A percentile compares a stretch with the other conserved stretches of the same genome.
phyloP scores from a whole-genome alignment of 2,888 invertebrate species.

The Drosophila anceps region DNA sequence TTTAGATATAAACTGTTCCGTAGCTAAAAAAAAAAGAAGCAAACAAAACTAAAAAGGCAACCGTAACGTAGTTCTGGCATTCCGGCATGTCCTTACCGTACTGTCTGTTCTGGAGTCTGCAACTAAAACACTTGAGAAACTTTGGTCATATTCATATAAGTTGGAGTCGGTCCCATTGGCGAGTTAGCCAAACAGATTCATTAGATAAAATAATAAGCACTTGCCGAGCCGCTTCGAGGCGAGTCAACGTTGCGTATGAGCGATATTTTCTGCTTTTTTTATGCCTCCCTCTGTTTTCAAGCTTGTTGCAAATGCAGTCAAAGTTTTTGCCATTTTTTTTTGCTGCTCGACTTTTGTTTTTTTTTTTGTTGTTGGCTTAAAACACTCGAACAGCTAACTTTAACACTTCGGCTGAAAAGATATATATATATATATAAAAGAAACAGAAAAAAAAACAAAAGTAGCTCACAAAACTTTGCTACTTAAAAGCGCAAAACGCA shows the following conservation, averaged over 20 bases:
- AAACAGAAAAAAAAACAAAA: conserved; percentile 29
- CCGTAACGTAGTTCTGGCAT: conserved; percentile 10
- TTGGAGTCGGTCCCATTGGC: conserved; percentile 11
- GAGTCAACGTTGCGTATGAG: conserved; percentile 71
- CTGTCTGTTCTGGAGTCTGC: conserved; percentile 6
- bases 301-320: conserved; percentile 60
- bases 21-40: conserved; percentile 1
- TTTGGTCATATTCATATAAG: conserved; percentile 68
- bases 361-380: conserved; percentile 30
- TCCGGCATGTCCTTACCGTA: conserved; percentile 8
- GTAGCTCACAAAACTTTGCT: conserved; percentile 72
- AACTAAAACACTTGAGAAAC: conserved; percentile 74
- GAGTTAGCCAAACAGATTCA: conserved; percentile 71
- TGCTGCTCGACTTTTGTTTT: conserved; percentile 12
- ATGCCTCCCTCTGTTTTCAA: neutral
- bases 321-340: conserved; percentile 59
- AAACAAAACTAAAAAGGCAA: conserved; percentile 1
- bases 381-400: conserved; percentile 79
- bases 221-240: conserved; percentile 14
- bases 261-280: conserved; percentile 38
- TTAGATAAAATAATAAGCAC: conserved; percentile 81
- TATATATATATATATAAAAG: conserved; percentile 21
- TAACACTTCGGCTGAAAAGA: conserved; percentile 77
- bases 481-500: conserved; percentile 82
- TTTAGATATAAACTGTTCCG: conserved; percentile 54